Base-by-base conservation (phyloP, 2,797 vertebrate genomes). In the Hirundo rustica region DNA sequence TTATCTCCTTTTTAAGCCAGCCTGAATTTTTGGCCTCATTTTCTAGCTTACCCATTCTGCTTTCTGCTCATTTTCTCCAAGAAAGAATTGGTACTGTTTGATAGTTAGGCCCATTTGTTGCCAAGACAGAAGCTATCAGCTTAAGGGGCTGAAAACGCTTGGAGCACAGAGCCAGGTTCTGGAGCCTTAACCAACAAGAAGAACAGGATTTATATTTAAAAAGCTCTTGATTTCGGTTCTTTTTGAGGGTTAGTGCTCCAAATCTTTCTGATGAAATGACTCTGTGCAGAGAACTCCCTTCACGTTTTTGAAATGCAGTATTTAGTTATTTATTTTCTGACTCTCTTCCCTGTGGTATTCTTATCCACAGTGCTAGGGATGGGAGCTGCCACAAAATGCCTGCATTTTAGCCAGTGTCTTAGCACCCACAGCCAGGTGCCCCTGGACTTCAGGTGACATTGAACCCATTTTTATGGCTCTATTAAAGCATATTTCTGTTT, bases 1-100 rank as follows among this genome's bases (percentile, higher is more conserved):
- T 94, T 93, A 95, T 82, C 86, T 94, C 77, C 10, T 84, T 70
- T 88, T 89, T 66, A 85, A 82, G 75, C 48, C 86, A 92, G 88
- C 65, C 81, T 82, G 48, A 92, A 91, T 89, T 57, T 91, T 19
- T 79, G 32, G 44, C 54, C 91, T 89, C 32, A 94, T 91, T 89
- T 93, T 93, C 92, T 91, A 74, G 78, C 78, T 91, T 73, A 80
- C 38, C 89, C 89, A 68, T 88, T 91, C 71, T 7, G 2, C 68
- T 85, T 88, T 58, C 85, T 11, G 51, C 26, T 85, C 20, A 3
- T 94, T 86, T 93, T 88, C 85, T 86, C 74, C 75, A 12, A 66
- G 45, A 70, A 90, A 66, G n/a, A 76, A 74, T 25, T 7, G 42
- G 61, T 88, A 71, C 51, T 45, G 44, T 87, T 92, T 94, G 71